Evolutionary conservation across 2,888 invertebrate species (phyloP).

Genomic region (Desoria tigrina): DNA sequence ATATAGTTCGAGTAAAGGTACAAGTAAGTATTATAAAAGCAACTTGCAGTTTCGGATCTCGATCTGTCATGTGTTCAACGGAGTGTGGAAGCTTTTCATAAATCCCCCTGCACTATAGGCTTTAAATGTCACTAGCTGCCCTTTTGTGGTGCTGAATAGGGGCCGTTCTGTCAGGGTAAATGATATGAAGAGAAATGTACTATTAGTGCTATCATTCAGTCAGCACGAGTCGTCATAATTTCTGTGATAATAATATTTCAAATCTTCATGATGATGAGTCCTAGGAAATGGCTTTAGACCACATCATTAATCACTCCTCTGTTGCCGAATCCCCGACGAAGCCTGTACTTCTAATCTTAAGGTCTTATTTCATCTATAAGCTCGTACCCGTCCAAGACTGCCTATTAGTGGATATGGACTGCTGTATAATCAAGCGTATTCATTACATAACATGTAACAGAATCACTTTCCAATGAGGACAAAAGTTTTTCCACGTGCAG

Average conservation of each 20-base stretch:
- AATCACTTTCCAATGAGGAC: too few species aligned
- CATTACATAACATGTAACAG: too few species aligned
- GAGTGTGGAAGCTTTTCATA: constrained; percentile 36
- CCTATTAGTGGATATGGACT: too few species aligned
- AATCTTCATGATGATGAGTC: constrained; percentile 43
- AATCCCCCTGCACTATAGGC: constrained; percentile 19
- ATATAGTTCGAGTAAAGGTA: too few species aligned
- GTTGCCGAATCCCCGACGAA: constrained; percentile 28
- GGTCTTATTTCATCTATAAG: background rate
- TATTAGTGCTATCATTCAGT: constrained; percentile 20
- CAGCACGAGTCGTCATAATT: constrained; percentile 29
- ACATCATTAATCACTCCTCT: constrained; percentile 48
- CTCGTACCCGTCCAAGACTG: too few species aligned
- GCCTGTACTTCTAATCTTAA: background rate
- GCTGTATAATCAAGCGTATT: too few species aligned
- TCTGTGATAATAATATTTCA: constrained; percentile 35
- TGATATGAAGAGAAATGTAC: constrained; percentile 18
- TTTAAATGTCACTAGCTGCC: constrained; percentile 47
- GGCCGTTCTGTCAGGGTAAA: constrained; percentile 17
- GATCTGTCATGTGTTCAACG: constrained; percentile 25
- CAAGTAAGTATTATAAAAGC: too few species aligned
- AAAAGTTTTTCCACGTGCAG: too few species aligned
- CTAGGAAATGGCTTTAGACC: constrained; percentile 46
- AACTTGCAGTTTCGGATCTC: too few species aligned
- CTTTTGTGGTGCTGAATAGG: constrained; percentile 34